Evolutionary conservation across 1,140 invertebrate genomes (phyloP).

Genomic region (Colletes gigas): DNA sequence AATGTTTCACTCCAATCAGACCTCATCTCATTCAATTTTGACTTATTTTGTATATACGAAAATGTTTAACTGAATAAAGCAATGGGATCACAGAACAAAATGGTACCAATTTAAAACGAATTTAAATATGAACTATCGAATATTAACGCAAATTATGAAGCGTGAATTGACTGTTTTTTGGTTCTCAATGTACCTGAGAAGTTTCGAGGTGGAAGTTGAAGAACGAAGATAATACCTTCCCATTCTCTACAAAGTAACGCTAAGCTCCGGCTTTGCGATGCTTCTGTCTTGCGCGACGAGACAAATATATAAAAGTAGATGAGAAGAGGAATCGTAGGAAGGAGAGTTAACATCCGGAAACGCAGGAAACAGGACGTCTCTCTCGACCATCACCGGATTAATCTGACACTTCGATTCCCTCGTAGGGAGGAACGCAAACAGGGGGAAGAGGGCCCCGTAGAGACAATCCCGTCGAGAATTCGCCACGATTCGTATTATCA

Average conservation of each 20-base stretch:
- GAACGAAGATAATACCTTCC: neutral
- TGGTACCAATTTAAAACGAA: too few species aligned
- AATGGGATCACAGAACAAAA: too few species aligned
- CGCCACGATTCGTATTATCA: conserved; percentile 60
- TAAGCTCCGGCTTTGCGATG: conserved; percentile 5
- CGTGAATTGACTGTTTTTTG: too few species aligned
- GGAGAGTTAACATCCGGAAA: neutral
- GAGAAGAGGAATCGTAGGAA: neutral
- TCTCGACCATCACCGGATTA: conserved; percentile 44
- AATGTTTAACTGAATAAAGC: too few species aligned
- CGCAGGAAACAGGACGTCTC: neutral
- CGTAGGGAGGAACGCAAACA: conserved; percentile 27
- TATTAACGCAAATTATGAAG: too few species aligned
- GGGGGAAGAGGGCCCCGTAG: neutral
- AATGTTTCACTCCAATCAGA: too few species aligned
- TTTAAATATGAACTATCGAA: too few species aligned
- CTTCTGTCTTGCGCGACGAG: neutral
- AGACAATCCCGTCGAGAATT: conserved; percentile 46
- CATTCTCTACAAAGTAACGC: conserved; percentile 5
- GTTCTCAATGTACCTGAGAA: too few species aligned
- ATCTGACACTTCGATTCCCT: conserved; percentile 58
- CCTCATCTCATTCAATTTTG: too few species aligned
- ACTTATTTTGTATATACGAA: too few species aligned
- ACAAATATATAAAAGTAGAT: conserved; percentile 9
- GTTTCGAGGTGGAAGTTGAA: too few species aligned